Percentiles rank a stretch among this genome's conserved stretches.
phyloP scores from a whole-genome alignment of 2,113 vertebrate genomes.

The Buteo buteo region DNA sequence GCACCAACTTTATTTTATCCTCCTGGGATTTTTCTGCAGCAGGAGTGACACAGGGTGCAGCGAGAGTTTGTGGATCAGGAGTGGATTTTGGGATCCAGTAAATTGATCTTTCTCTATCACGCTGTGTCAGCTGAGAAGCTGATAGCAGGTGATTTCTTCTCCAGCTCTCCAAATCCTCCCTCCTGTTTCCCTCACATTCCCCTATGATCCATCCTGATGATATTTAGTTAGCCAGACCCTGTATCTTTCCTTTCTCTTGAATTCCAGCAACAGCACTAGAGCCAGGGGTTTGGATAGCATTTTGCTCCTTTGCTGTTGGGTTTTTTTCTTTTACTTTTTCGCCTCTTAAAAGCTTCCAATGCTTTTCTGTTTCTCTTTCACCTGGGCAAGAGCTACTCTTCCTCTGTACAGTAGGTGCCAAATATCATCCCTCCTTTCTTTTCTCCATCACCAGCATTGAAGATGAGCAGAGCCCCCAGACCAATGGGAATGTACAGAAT shows the following conservation, averaged over 20 bases:
- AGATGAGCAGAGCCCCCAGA: constrained; percentile 62
- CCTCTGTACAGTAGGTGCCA: constrained; percentile 11
- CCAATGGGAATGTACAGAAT: constrained; percentile 79
- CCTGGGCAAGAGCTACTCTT: neutral
- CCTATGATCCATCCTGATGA: neutral
- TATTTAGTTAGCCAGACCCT: neutral
- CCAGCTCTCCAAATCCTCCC: neutral
- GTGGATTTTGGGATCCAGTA: neutral
- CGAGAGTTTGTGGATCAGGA: neutral
- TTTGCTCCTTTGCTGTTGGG: neutral
- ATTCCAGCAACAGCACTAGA: neutral
- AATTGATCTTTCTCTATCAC: neutral
- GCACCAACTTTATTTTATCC: neutral
- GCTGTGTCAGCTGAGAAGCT: neutral
- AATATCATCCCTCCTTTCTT: constrained; percentile 39
- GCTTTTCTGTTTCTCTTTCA: neutral
- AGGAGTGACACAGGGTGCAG: neutral
- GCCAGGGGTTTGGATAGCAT: neutral
- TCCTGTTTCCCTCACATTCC: neutral
- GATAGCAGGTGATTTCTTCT: neutral
- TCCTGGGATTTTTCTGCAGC: neutral
- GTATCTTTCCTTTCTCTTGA: neutral
- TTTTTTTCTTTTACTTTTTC: neutral
- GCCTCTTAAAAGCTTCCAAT: neutral
- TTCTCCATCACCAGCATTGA: constrained; percentile 67